phyloP scores from a whole-genome alignment of 1,140 invertebrate species.

The Bombus vancouverensis region DNA sequence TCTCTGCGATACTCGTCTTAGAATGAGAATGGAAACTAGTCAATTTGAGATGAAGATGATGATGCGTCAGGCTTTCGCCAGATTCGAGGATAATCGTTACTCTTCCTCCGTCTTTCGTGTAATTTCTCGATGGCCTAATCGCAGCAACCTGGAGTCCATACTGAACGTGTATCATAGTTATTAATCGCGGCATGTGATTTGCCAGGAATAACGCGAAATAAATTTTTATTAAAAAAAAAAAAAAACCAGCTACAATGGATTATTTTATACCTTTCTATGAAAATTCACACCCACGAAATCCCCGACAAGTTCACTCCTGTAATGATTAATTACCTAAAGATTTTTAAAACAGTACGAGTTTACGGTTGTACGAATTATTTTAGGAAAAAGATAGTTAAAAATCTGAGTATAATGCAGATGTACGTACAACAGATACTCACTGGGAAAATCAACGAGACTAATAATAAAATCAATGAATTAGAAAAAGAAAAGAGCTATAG shows the following conservation, averaged over 20 bases:
- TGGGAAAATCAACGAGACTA: too few species aligned
- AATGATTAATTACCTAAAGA: too few species aligned
- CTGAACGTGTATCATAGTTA: constrained; percentile 40
- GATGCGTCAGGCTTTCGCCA: neutral
- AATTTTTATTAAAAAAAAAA: constrained; percentile 62
- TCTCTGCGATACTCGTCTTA: constrained; percentile 7
- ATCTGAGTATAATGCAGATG: too few species aligned
- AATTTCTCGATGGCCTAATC: constrained; percentile 67
- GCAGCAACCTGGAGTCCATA: constrained; percentile 31
- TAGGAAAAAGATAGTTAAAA: too few species aligned
- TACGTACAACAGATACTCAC: too few species aligned
- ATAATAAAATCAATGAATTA: too few species aligned
- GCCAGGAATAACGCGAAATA: constrained; percentile 54
- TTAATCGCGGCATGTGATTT: constrained; percentile 50
- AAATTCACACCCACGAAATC: too few species aligned
- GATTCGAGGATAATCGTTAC: constrained; percentile 12
- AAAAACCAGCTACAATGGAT: neutral
- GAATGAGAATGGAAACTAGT: constrained; percentile 15
- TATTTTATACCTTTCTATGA: too few species aligned
- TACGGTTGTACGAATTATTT: too few species aligned
- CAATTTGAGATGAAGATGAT: neutral
- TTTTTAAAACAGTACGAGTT: too few species aligned
- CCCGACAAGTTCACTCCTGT: too few species aligned
- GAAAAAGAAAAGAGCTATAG: too few species aligned
- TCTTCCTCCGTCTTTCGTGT: constrained; percentile 32